Evolutionary conservation across 2,888 invertebrate species (phyloP).

Genomic region (Cheilosia urbana): DNA sequence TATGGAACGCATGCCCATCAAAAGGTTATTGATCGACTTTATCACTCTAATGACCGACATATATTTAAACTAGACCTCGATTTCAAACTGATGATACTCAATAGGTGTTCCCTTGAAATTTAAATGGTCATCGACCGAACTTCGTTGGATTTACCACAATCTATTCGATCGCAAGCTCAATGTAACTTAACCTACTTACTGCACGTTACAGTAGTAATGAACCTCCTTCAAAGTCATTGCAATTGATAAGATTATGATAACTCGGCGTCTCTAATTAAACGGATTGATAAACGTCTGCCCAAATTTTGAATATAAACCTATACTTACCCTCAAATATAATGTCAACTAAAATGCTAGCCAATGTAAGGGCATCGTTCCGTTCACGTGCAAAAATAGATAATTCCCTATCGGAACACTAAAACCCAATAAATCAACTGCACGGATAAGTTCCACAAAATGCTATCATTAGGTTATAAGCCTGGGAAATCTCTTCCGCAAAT

Average conservation of each 20-base stretch:
- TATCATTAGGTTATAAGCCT: constrained; percentile 1
- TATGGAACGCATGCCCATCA: neutral
- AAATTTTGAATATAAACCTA: no score
- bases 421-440: constrained; percentile 10
- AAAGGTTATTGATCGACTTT: neutral
- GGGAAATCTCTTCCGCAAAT: constrained; percentile 16
- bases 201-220: no score
- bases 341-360: neutral
- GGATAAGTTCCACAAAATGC: constrained; percentile 3
- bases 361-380: constrained; percentile 15
- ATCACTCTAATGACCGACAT: no score
- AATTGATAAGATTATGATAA: neutral
- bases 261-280: no score
- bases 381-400: constrained; percentile 36
- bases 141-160: neutral
- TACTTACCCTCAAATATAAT: no score
- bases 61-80: neutral
- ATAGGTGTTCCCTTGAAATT: neutral
- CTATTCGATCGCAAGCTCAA: no score
- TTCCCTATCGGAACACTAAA: constrained; percentile 19
- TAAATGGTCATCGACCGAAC: neutral
- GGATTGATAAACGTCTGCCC: no score
- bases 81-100: neutral
- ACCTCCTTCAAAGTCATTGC: no score
- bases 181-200: no score